Percentiles rank a stretch among this genome's conserved stretches.
These are phyloP conservation scores for Simalia tracyae DNA, from an alignment of 2,797 vertebrate species.

Conservation along the genomic window DNA sequence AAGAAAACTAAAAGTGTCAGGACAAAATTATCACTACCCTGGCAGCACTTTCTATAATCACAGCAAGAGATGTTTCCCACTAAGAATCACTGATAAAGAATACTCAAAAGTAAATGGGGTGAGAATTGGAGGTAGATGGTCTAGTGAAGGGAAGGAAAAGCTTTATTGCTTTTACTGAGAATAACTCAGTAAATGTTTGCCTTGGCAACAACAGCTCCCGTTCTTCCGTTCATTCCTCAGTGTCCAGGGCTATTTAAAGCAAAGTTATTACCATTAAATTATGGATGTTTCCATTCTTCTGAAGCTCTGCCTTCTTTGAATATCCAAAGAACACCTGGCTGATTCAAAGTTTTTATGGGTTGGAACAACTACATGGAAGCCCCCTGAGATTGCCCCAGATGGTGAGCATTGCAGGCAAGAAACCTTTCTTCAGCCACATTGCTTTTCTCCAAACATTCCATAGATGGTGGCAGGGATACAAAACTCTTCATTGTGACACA, in stretches of 20 bases:
- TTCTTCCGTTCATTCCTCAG: background rate
- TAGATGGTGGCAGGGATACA: background rate
- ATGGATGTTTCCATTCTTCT: background rate
- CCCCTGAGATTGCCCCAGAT: background rate
- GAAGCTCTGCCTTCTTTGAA: background rate
- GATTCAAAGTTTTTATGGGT: background rate
- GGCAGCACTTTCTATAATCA: background rate
- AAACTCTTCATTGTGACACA: background rate
- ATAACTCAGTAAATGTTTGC: background rate
- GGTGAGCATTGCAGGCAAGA: background rate
- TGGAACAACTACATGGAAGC: background rate
- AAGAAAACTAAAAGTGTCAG: background rate
- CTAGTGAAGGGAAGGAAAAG: background rate
- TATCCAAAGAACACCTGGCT: background rate
- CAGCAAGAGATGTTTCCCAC: background rate
- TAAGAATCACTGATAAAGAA: background rate
- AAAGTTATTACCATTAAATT: background rate
- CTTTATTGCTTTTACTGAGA: background rate
- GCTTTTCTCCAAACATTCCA: background rate
- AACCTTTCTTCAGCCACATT: background rate
- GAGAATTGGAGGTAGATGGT: background rate
- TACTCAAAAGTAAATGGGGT: background rate
- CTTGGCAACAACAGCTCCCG: background rate
- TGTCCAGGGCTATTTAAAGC: background rate
- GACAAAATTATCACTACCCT: background rate